Evolutionary conservation across 2,797 vertebrate genomes (phyloP).

Genomic region (Cryptoblepharus egeriae): DNA sequence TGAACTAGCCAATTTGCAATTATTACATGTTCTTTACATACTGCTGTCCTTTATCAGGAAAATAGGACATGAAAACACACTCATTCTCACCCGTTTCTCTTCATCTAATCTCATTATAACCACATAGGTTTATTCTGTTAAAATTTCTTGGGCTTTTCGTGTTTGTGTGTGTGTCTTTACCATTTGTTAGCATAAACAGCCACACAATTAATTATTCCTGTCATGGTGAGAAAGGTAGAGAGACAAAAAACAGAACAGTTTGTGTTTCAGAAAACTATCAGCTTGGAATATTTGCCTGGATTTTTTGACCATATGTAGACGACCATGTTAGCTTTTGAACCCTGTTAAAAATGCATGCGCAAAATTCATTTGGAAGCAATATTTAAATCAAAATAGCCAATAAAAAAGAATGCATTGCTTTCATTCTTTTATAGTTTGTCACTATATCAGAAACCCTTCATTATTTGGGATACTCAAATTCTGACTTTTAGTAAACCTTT

Average conservation of each 20-base stretch:
- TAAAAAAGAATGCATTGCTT: neutral
- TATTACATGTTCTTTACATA: conserved; percentile 30
- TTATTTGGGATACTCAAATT: neutral
- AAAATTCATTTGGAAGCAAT: too few species aligned
- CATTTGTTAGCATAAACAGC: conserved; percentile 33
- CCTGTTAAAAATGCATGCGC: conserved; percentile 1
- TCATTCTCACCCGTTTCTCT: conserved; percentile 13
- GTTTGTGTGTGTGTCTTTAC: neutral
- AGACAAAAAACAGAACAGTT: conserved; percentile 14
- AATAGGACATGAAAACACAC: conserved; percentile 43
- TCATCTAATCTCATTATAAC: conserved; percentile 14
- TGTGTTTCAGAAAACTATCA: conserved; percentile 31
- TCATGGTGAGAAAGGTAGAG: conserved; percentile 7
- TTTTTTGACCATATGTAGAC: conserved; percentile 19
- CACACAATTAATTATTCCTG: conserved; percentile 24
- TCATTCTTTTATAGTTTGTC: conserved; percentile 8
- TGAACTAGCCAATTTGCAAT: neutral
- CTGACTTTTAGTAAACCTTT: neutral
- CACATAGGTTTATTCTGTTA: neutral
- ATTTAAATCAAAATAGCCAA: neutral
- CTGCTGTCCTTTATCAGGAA: conserved; percentile 9
- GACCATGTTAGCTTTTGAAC: neutral
- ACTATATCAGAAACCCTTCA: neutral
- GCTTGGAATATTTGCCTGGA: conserved; percentile 11
- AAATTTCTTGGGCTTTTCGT: conserved; percentile 5